Conservation (phyloP, 1,140 invertebrate species). For the Bursaphelenchus mucronatus region DNA sequence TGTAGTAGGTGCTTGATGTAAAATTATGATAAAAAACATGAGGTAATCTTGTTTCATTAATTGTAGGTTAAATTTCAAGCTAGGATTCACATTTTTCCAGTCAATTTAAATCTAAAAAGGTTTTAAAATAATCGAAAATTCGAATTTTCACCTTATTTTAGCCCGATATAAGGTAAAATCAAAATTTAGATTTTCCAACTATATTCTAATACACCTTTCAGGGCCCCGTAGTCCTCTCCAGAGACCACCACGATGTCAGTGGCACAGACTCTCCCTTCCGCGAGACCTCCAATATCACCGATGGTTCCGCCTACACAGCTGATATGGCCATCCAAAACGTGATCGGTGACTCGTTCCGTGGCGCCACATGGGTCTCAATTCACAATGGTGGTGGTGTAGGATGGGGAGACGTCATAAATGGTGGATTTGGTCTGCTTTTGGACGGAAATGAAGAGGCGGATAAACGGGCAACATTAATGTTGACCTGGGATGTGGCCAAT, state of each 20-base stretch:
- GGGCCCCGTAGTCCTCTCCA: conserved; percentile 68
- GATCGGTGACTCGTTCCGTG: conserved; percentile 69
- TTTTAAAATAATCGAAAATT: no score
- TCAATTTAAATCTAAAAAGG: no score
- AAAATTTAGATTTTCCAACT: background rate
- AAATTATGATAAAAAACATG: no score
- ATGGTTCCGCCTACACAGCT: conserved; percentile 69
- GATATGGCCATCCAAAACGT: conserved; percentile 72
- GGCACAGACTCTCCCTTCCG: conserved; percentile 71
- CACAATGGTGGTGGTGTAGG: conserved; percentile 72
- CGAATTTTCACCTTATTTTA: no score
- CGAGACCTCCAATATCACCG: conserved; percentile 70
- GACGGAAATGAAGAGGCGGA: conserved; percentile 67
- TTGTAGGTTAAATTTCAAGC: no score
- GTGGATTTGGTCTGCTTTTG: conserved; percentile 70
- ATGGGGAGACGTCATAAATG: conserved; percentile 72
- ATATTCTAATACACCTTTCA: conserved; percentile 42
- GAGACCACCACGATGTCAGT: conserved; percentile 72
- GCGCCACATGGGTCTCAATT: conserved; percentile 71
- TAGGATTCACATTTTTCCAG: no score
- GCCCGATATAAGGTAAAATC: no score
- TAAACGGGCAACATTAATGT: conserved; percentile 64
- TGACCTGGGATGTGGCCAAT: conserved; percentile 71
- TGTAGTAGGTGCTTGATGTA: background rate
- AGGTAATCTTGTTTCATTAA: no score